Base-by-base conservation (phyloP, 2,888 invertebrate genomes). In the Blastobasis adustella region DNA sequence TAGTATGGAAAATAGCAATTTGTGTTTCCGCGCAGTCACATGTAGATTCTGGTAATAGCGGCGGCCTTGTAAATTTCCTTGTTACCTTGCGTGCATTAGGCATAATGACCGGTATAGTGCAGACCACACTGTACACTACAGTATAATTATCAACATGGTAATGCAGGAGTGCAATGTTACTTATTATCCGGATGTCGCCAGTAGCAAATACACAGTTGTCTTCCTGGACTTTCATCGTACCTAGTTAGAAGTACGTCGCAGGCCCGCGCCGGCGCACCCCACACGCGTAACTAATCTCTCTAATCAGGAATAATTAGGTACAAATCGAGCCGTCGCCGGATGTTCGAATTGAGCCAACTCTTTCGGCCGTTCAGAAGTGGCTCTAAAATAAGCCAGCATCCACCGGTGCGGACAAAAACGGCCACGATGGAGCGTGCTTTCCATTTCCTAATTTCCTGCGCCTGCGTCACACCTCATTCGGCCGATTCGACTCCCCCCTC, bases 381-480 rank as follows among this genome's bases (percentile, higher is more conserved):
- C 8, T 46, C 65, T 58, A 60, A 62, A 66, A 62, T 63, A 65
- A 62, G 60, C 59, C 51, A 53, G 47, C 53, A 47, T 45, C 23
- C 23, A 23, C 23, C 23, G 23, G 23, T 23, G 23, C 23, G 23
- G 51, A 58, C 61, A 59, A 59, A 59, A 60, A 58, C 54, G 54
- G 56, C 50, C 57, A 50, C 58, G 52, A 56, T 58, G 53, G 59
- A 48, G 55, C 66, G 62, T 63, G 71, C 73, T 75, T 75, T 74
- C 73, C 71, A 73, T 79, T 82, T 79, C 79, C 78, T 79, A 78
- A 80, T 78, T 79, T 78, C 82, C 82, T 76, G 76, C 62, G 55
- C 58, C 54, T 60, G 52, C 63, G 66, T 76, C 73, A 70, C 72
- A 74, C 73, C 71, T 72, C 70, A 66, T 71, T 69, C 70, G 60